Evolutionary conservation across 2,888 invertebrate genomes (phyloP), one percentile per base, ranked within the genome.

Genomic region (Leptinotarsa haldemani): DNA sequence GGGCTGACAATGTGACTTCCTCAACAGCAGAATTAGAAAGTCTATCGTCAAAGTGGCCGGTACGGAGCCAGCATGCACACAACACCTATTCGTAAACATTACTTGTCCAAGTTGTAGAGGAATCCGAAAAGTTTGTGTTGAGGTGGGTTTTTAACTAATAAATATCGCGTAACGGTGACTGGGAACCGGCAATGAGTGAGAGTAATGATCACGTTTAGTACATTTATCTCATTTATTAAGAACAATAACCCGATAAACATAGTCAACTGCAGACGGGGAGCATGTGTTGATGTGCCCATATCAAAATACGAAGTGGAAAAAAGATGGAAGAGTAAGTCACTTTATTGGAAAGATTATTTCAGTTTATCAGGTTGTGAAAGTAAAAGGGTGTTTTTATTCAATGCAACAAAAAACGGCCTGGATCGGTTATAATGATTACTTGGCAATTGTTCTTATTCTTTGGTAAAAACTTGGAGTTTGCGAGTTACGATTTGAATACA

Each of bases 251-350:
- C 30, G 40, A 61, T 61, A 61, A 61, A 61, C 61, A 18, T 16
- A 30, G 30, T 40, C 61, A n/a, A 18, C 16, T n/a, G 9, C 40
- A 30, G 30, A 61, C n/a, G n/a, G 3, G 40, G 13, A 22, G 20
- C 9, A 56, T 56, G 22, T 56, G 56, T 15, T 56, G 50, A 40
- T 61, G 30, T 40, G 61, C 30, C 61, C 30, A n/a, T 61, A 12
- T 16, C 16, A 7, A 30, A 61, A 16, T 61, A 16, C n/a, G 3
- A 12, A 30, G 61, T 7, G 4, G 30, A n/a, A 40, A 4, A 2
- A 61, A n/a, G 30, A 61, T 61, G 61, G 30, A 61, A 61, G 40
- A 61, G 61, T 61, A 40, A 61, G 61, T 61, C 16, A n/a, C 25
- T 9, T 61, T n/a, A 61, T 30, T 12, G 7, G 5, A 7, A n/a